Evolutionary conservation across 2,113 vertebrate genomes (phyloP).

Genomic region (Asarcornis scutulata): DNA sequence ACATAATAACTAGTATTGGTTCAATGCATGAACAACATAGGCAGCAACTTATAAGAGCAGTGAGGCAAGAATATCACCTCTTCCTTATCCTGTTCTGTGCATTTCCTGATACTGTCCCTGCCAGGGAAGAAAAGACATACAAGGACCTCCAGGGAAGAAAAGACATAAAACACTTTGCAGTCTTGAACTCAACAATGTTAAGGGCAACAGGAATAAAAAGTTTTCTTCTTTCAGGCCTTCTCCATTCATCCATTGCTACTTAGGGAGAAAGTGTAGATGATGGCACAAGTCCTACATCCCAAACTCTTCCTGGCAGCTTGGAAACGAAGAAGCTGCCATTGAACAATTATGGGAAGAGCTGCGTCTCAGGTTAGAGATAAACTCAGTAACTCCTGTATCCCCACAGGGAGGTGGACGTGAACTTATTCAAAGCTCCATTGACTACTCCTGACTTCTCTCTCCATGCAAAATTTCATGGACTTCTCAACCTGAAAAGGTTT

Average conservation of each 20-base stretch:
- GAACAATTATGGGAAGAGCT: neutral
- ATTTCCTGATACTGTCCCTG: neutral
- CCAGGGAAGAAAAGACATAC: neutral
- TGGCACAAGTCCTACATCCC: neutral
- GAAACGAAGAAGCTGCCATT: neutral
- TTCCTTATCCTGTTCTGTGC: neutral
- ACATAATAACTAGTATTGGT: neutral
- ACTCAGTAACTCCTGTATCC: neutral
- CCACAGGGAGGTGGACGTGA: neutral
- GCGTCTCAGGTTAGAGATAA: neutral
- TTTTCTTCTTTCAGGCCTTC: neutral
- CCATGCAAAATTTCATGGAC: neutral
- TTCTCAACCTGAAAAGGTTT: neutral
- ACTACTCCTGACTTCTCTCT: neutral
- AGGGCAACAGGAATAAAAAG: neutral
- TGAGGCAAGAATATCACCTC: neutral
- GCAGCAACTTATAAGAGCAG: neutral
- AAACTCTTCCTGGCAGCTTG: neutral
- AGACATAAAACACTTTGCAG: fast-evolving
- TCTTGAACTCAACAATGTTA: neutral
- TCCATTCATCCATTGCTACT: neutral
- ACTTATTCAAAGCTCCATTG: neutral
- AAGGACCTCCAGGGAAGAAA: neutral
- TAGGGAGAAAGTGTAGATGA: neutral
- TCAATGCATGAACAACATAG: neutral